These are phyloP conservation scores for Bunonema sp. DNA, from an alignment of 2,888 invertebrate genomes.

Conservation along the genomic window DNA sequence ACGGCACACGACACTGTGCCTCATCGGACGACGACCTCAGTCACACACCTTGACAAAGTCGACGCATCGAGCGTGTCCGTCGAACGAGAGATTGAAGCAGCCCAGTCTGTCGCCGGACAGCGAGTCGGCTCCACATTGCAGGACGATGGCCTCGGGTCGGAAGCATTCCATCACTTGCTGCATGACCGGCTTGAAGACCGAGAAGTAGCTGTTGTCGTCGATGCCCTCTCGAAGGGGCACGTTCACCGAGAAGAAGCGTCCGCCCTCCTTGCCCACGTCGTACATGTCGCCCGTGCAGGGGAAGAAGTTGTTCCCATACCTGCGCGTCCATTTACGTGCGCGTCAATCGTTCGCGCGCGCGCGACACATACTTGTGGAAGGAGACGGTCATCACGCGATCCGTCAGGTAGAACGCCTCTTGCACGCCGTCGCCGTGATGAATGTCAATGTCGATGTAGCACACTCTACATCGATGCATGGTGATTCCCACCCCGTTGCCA, in stretches of 20 bases:
- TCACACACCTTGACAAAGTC: slow-evolving; percentile 88
- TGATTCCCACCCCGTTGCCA: neutral
- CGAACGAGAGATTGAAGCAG: slow-evolving; percentile 66
- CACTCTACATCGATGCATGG: slow-evolving; percentile 50
- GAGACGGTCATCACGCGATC: slow-evolving; percentile 84
- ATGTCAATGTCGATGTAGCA: slow-evolving; percentile 97
- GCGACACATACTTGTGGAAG: slow-evolving; percentile 93
- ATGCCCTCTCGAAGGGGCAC: slow-evolving; percentile 94
- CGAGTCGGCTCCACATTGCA: slow-evolving; percentile 90
- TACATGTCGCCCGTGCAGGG: slow-evolving; percentile 98
- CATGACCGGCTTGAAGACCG: slow-evolving; percentile 77
- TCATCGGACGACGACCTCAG: too few relatives aligned
- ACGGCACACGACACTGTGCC: too few relatives aligned
- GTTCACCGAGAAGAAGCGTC: slow-evolving; percentile 83
- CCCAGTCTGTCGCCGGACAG: slow-evolving; percentile 83
- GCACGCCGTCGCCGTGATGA: slow-evolving; percentile 61
- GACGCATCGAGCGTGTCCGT: slow-evolving; percentile 63
- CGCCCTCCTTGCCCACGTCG: slow-evolving; percentile 86
- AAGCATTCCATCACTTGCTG: slow-evolving; percentile 78
- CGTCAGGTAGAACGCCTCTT: slow-evolving; percentile 42
- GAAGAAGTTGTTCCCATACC: slow-evolving; percentile 77
- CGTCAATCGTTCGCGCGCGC: slow-evolving; percentile 74
- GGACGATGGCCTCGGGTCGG: slow-evolving; percentile 80
- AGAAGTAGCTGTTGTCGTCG: slow-evolving; percentile 58
- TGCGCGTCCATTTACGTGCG: neutral